Evolutionary conservation across 2,113 vertebrate genomes (phyloP).

Genomic region (Lasiurus cinereus): DNA sequence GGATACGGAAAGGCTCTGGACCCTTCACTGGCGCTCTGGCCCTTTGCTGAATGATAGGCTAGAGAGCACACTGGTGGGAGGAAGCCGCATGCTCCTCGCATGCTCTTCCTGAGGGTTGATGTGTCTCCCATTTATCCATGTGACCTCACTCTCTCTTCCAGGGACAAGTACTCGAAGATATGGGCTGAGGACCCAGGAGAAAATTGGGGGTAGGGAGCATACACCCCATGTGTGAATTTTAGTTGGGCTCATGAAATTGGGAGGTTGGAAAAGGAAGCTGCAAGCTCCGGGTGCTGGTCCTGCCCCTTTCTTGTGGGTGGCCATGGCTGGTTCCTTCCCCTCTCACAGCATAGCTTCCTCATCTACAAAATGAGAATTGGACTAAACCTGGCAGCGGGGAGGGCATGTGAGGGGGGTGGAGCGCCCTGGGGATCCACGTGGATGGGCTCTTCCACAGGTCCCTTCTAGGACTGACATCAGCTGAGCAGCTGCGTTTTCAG

Average conservation of each 20-base stretch:
- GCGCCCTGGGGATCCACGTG: background rate
- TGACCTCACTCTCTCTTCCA: background rate
- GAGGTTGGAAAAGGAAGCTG: conserved; percentile 67
- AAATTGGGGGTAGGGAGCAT: too few relatives aligned
- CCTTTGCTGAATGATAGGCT: background rate
- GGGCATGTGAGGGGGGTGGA: background rate
- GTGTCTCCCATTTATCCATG: background rate
- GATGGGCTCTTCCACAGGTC: background rate
- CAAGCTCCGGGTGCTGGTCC: conserved; percentile 23
- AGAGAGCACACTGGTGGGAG: background rate
- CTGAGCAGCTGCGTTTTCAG: background rate
- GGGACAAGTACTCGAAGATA: background rate
- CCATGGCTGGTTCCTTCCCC: conserved; percentile 65
- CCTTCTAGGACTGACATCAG: background rate
- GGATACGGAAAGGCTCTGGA: too few relatives aligned
- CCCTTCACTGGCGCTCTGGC: background rate
- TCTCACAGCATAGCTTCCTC: conserved; percentile 70
- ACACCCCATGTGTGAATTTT: background rate
- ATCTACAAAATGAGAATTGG: conserved; percentile 65
- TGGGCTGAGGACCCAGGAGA: background rate
- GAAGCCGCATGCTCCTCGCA: background rate
- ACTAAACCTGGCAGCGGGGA: too few relatives aligned
- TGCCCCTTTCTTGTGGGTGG: conserved; percentile 50
- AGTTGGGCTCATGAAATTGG: background rate
- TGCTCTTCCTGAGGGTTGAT: background rate